A percentile compares a stretch with the other conserved stretches of the same genome.
phyloP scores from a whole-genome alignment of 2,113 vertebrate species.

The Redunca redunca region DNA sequence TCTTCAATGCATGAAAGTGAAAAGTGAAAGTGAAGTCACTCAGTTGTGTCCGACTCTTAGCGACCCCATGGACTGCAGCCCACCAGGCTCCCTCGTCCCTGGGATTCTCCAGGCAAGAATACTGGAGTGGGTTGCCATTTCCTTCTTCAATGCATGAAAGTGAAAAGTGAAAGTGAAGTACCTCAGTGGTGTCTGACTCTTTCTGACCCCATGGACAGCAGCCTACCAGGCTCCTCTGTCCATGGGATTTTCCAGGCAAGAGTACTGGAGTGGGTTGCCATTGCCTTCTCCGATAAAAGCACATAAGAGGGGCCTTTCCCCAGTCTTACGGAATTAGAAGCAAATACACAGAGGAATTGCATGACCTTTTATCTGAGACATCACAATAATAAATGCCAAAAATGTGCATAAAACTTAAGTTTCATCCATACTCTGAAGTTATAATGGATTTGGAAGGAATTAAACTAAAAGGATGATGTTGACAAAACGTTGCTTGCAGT shows the following conservation, averaged over 20 bases:
- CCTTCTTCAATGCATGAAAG: background rate
- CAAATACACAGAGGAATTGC: background rate
- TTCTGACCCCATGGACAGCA: background rate
- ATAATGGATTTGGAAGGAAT: background rate
- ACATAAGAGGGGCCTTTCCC: background rate
- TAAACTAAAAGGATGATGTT: background rate
- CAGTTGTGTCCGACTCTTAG: background rate
- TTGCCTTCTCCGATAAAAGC: background rate
- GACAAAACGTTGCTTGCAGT: background rate
- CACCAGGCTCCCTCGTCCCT: background rate
- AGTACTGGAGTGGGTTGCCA: too few species aligned
- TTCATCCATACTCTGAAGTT: background rate
- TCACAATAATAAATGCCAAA: background rate
- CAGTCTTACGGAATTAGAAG: background rate
- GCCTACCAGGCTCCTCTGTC: too few species aligned
- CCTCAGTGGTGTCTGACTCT: rapidly evolving
- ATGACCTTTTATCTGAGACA: background rate
- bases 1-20: background rate
- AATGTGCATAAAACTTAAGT: background rate
- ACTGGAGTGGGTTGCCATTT: background rate
- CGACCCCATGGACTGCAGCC: background rate
- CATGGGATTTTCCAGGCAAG: too few species aligned
- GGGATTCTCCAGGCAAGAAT: background rate
- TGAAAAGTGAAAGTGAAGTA: background rate
- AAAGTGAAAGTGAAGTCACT: background rate